Evolutionary conservation across 2,113 vertebrate genomes (phyloP), one percentile per base, ranked within the genome.

Genomic region (Chamaea fasciata): DNA sequence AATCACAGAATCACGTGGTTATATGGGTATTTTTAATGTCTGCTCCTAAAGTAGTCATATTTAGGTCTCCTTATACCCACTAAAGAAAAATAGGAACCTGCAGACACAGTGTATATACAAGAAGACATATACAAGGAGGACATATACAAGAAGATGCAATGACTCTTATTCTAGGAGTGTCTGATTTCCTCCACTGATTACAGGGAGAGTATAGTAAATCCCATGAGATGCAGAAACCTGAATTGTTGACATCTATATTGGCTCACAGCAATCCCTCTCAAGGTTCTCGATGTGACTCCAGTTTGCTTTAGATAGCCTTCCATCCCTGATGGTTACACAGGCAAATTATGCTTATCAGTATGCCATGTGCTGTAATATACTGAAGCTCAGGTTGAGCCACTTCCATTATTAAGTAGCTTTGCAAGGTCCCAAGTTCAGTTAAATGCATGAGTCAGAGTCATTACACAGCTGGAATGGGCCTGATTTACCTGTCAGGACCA

Each of bases 401-500:
- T 70, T 90, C 73, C 42, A 89, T 80, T 89, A 92, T 74, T 47
- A 92, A 94, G 86, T 28, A 95, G 79, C 55, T 95, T 89, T 83
- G 41, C 33, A 35, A 92, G 59, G 76, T 83, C 79, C n/a, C 68
- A 80, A 22, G 76, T 92, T 86, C 83, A 81, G 76, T 24, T 77
- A 89, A 96, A 90, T n/a, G 56, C 75, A 74, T 4, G 0, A 90
- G 83, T 67, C 46, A 89, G 41, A 86, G 88, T 33, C 76, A 88
- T 86, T 75, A 60, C 46, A 42, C 26, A 86, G 63, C 20, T 87
- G 80, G 50, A 95, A 81, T 28, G 33, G 73, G 60, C 64, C 76
- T 92, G 86, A 95, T 89, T 75, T 89, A 89, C 91, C 77, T 94
- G 96, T 68, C 73, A 90, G 73, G 47, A 94, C 94, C 77, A 92